Evolutionary conservation across 2,797 vertebrate species (phyloP).

Genomic region (Mus minutoides): DNA sequence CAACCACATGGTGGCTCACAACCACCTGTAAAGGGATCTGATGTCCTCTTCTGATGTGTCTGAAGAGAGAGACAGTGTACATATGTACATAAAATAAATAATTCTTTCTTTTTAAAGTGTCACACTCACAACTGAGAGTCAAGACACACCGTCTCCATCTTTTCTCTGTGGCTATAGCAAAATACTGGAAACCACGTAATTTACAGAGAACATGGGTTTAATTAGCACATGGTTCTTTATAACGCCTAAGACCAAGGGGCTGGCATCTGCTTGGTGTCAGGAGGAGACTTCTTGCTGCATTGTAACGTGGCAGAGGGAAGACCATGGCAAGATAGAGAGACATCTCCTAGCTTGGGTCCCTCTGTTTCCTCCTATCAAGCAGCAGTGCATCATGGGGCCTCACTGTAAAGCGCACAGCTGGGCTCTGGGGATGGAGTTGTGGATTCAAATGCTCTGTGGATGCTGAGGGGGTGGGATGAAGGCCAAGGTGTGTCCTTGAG

Average conservation of each 20-base stretch:
- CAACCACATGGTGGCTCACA: neutral
- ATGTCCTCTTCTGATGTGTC: neutral
- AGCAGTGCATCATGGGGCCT: neutral
- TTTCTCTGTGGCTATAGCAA: neutral
- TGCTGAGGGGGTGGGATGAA: neutral
- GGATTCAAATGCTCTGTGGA: neutral
- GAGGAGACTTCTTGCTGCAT: neutral
- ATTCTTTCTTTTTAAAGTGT: neutral
- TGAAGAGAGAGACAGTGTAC: neutral
- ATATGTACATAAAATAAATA: neutral
- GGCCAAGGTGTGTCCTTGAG: rapidly evolving
- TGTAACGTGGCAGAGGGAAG: no score
- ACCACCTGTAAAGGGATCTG: neutral
- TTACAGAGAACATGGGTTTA: neutral
- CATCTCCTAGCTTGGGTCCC: neutral
- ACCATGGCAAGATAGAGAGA: neutral
- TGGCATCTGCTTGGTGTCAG: neutral
- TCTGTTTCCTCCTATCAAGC: neutral
- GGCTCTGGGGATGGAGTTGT: neutral
- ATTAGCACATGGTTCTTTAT: neutral
- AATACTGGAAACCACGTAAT: neutral
- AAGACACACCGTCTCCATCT: neutral
- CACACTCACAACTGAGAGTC: neutral
- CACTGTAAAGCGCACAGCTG: rapidly evolving
- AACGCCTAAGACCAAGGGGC: neutral